Evolutionary conservation across 1,140 invertebrate genomes (phyloP).

Genomic region (Calliopsis andreniformis): DNA sequence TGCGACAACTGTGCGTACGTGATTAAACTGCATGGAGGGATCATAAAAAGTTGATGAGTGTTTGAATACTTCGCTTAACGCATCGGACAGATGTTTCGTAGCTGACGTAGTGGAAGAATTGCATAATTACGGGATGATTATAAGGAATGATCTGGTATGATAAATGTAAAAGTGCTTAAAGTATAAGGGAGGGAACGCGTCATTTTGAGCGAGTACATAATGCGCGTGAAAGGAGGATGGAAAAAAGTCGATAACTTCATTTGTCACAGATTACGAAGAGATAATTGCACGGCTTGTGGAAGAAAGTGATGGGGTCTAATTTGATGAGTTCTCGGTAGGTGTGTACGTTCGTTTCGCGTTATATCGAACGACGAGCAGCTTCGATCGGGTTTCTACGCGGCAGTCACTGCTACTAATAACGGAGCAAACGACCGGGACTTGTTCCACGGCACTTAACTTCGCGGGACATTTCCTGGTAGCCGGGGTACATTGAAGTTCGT

Average conservation of each 20-base stretch:
- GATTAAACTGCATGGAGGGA: too few relatives aligned
- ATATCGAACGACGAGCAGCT: background rate
- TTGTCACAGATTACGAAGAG: background rate
- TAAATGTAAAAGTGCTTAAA: too few relatives aligned
- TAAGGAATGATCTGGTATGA: too few relatives aligned
- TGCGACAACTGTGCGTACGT: too few relatives aligned
- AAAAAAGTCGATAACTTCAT: constrained; percentile 21
- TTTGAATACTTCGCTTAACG: too few relatives aligned
- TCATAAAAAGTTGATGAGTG: too few relatives aligned
- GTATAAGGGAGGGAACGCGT: background rate
- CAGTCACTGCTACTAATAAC: constrained; percentile 39
- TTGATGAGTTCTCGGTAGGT: background rate
- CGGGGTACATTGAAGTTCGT: constrained; percentile 48
- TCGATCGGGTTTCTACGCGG: constrained; percentile 31
- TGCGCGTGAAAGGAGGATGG: background rate
- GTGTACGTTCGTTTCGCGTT: constrained; percentile 28
- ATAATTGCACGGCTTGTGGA: constrained; percentile 21
- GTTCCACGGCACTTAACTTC: constrained; percentile 55
- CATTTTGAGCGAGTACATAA: background rate
- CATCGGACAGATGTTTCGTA: too few relatives aligned
- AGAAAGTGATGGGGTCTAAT: constrained; percentile 12
- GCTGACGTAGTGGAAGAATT: too few relatives aligned
- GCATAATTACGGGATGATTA: too few relatives aligned
- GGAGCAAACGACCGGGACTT: constrained; percentile 46
- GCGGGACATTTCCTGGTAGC: constrained; percentile 54